phyloP scores from a whole-genome alignment of 2,113 vertebrate species.

The Serilophus lunatus region DNA sequence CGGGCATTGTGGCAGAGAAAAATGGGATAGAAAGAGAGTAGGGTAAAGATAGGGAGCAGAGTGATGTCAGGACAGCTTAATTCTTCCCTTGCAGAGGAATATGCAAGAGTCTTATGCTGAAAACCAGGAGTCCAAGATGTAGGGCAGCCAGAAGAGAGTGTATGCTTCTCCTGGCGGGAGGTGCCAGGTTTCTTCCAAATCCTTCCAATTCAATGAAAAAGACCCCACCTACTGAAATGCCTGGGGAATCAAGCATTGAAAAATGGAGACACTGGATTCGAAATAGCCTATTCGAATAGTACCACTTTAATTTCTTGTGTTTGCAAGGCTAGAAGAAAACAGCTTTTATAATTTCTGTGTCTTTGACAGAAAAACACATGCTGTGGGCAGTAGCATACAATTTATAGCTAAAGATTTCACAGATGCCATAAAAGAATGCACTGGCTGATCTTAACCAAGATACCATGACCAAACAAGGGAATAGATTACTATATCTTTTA shows the following conservation, averaged over 20 bases:
- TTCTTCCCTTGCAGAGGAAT: not conserved
- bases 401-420: not conserved
- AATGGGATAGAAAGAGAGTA: not conserved
- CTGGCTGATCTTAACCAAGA: not conserved
- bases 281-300: not conserved
- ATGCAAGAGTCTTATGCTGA: not conserved
- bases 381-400: not conserved
- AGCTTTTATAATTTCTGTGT: not conserved
- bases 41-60: not conserved
- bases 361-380: not conserved
- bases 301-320: not conserved
- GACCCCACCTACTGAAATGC: not conserved
- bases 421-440: not conserved
- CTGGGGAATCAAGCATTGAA: not conserved
- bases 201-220: not conserved
- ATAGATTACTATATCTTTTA: not conserved
- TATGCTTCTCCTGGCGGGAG: fast-evolving
- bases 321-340: not conserved
- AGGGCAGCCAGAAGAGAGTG: not conserved
- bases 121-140: not conserved
- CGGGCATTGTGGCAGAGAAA: not conserved
- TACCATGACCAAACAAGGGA: not conserved
- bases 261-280: not conserved
- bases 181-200: not conserved
- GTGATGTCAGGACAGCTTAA: not conserved